These are phyloP conservation scores for Nymphicus hollandicus DNA, from an alignment of 2,113 vertebrate species.

Conservation along the genomic window DNA sequence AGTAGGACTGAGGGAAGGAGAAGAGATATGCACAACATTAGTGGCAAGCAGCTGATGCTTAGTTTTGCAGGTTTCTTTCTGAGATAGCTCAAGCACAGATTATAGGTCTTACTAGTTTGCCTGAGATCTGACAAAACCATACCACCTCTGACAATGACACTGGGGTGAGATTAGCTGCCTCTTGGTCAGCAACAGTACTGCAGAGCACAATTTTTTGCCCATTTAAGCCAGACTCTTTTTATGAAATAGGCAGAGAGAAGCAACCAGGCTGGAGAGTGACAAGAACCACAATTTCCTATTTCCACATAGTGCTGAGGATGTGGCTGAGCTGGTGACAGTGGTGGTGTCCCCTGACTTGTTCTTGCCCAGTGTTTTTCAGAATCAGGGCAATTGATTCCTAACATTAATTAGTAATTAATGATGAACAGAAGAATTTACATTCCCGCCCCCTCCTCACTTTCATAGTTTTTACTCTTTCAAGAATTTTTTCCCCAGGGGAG, in stretches of 20 bases:
- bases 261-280: neutral
- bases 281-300: neutral
- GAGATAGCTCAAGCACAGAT: neutral
- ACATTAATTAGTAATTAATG: neutral
- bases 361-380: neutral
- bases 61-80: neutral
- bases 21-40: neutral
- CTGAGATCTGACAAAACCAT: neutral
- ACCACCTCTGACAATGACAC: rapidly evolving
- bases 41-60: neutral
- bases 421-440: neutral
- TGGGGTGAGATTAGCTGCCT: neutral
- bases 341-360: neutral
- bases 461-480: neutral
- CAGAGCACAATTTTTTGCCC: neutral
- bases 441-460: rapidly evolving
- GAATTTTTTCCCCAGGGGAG: neutral
- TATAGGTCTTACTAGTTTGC: neutral
- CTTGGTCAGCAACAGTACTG: neutral
- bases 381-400: neutral
- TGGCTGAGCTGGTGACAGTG: neutral
- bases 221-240: neutral
- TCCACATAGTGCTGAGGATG: neutral
- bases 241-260: neutral
- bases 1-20: neutral